Evolutionary conservation across 1,140 invertebrate species (phyloP).

Genomic region (Lucilia cuprina): DNA sequence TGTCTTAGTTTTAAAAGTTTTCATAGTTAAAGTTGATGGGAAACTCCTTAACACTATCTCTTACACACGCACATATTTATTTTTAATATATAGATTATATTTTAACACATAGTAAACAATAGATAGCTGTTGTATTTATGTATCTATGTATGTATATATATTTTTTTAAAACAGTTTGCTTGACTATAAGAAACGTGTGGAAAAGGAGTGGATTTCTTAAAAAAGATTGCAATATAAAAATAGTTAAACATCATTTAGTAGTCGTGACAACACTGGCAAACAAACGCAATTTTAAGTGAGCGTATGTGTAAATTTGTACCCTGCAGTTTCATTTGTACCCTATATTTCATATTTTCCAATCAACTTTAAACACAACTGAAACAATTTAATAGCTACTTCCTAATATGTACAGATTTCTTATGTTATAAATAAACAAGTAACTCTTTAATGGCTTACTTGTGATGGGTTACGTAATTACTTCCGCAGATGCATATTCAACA

Average conservation of each 20-base stretch:
- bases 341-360: too few species aligned
- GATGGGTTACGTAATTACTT: too few species aligned
- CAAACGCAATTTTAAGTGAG: not conserved
- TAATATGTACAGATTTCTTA: too few species aligned
- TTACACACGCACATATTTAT: not conserved
- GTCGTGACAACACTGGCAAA: not conserved
- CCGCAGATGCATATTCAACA: too few species aligned
- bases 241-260: constrained; percentile 12
- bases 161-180: not conserved
- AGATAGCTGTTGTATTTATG: not conserved
- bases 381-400: too few species aligned
- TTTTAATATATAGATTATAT: not conserved
- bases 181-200: not conserved
- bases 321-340: too few species aligned
- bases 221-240: not conserved
- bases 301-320: too few species aligned
- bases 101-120: constrained; percentile 6
- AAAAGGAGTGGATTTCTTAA: not conserved
- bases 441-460: too few species aligned
- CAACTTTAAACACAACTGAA: too few species aligned
- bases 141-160: not conserved
- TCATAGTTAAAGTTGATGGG: not conserved
- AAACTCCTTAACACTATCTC: not conserved
- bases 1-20: not conserved
- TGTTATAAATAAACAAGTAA: too few species aligned